Conservation (phyloP, 2,113 vertebrate species). For the Balaeniceps rex region DNA sequence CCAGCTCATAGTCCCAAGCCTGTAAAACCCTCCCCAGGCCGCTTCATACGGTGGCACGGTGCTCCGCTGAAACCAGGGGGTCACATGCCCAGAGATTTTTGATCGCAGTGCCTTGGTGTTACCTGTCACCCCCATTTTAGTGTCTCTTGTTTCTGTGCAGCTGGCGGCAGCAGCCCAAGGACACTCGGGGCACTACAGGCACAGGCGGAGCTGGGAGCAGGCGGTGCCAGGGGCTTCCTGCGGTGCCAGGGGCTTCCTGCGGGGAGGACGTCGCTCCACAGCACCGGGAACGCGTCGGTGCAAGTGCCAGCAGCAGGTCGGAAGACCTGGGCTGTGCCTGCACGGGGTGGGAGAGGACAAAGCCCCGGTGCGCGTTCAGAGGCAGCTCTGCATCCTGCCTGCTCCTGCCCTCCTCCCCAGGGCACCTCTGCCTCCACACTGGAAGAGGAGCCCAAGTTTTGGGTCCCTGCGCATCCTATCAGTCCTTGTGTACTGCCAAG, state of each 20-base stretch:
- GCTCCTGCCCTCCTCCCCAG: neutral
- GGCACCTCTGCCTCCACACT: neutral
- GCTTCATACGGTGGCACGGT: fast-evolving
- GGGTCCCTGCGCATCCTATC: neutral
- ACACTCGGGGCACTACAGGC: no score
- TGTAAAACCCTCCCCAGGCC: neutral
- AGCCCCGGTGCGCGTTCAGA: fast-evolving
- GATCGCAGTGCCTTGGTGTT: no score
- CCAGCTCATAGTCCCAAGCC: no score
- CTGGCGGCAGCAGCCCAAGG: neutral
- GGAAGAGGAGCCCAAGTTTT: neutral
- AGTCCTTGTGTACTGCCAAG: no score
- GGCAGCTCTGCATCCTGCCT: neutral
- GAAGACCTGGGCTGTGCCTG: neutral
- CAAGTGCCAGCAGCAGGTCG: no score
- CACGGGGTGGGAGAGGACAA: neutral
- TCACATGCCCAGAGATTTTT: no score
- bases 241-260: fast-evolving
- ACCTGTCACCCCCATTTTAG: no score
- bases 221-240: fast-evolving
- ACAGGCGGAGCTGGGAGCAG: no score
- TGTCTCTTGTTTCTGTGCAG: no score
- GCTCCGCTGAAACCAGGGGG: neutral
- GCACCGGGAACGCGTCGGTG: fast-evolving
- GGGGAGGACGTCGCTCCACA: fast-evolving